Evolutionary conservation across 2,888 invertebrate species (phyloP), one percentile per base, ranked within the genome.

Genomic region (Melieria picta): DNA sequence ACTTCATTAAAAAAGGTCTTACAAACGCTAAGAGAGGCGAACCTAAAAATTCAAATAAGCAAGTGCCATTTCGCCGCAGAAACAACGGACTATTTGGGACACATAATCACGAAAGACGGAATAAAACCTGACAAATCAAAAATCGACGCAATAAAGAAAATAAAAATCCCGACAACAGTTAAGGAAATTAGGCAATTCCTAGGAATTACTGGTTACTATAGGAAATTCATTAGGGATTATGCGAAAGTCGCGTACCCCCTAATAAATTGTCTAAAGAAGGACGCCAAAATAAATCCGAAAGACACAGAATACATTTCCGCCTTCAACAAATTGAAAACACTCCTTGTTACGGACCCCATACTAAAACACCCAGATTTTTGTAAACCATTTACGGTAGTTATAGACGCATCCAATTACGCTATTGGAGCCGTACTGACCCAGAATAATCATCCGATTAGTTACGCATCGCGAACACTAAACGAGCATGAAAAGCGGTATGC

Each of bases 381-480:
- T 30, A 30, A 30, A 30, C 13, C 30, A 7, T 58, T 58, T 4
- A 5, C 43, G 10, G 10, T 58, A 45, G 48, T 48, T 47, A 60
- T 60, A 7, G 67, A 67, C 11, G 67, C 67, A 30, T 58, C 48
- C 5, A 46, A 67, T 6, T 67, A 50, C n/a, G 6, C 60, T 6
- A 60, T 60, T 42, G 67, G 67, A 3, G 9, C 67, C 7, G 42
- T 69, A 74, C 74, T 72, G 43, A 69, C 61, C 7, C 76, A 77
- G 62, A 57, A 70, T n/a, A 47, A 63, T 57, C 71, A 74, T 16
- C 76, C 74, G 7, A 62, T 77, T 47, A 69, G 72, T 47, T 75
- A 58, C 66, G 76, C 75, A 9, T 73, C 72, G 45, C 65, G 76
- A 46, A 76, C 77, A 5, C 69, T 76, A 10, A 77, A 73, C 45